Evolutionary conservation across 2,797 vertebrate genomes (phyloP), one percentile per base, ranked within the genome.

Genomic region (Myoxocephalus aenaeus): DNA sequence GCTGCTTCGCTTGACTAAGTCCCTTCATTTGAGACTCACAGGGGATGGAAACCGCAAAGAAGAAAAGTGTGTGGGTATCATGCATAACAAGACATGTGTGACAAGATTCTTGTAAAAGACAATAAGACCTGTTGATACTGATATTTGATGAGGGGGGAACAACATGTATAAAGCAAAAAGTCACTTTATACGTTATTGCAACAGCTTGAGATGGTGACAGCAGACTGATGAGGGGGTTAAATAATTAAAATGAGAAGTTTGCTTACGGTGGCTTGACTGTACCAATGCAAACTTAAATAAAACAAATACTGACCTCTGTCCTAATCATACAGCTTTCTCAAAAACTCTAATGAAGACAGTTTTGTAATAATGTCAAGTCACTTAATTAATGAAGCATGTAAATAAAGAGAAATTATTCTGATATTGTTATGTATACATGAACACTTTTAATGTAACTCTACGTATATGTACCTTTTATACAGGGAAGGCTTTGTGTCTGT

Each of bases 221-320:
- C 62, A 65, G 73, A 82, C 61, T 51, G 63, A 58, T 75, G 62
- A 73, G 34, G n/a, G 63, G 44, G 77, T 57, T 73, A 77, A 80
- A 81, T 78, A 51, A 84, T 86, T 89, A 36, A 87, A 79, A 64
- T 58, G 12, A 63, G 25, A 17, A n/a, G 10, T 75, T 74, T 79
- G 58, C n/a, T n/a, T n/a, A n/a, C n/a, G n/a, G n/a, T n/a, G n/a
- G n/a, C n/a, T n/a, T n/a, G n/a, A n/a, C n/a, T n/a, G n/a, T 79
- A 77, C 84, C 36, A 65, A 79, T 11, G 6, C 62, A 40, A 68
- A 75, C 17, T 67, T 1, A 18, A 61, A 59, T 56, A 63, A 69
- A 57, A 56, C 57, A 77, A 72, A 78, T 18, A 69, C 32, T 65
- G 56, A 20, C 14, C 1, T 10, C 27, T 36, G 5, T 10, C 15